Conservation (phyloP, 2,113 vertebrate species). For the Helogale parvula region DNA sequence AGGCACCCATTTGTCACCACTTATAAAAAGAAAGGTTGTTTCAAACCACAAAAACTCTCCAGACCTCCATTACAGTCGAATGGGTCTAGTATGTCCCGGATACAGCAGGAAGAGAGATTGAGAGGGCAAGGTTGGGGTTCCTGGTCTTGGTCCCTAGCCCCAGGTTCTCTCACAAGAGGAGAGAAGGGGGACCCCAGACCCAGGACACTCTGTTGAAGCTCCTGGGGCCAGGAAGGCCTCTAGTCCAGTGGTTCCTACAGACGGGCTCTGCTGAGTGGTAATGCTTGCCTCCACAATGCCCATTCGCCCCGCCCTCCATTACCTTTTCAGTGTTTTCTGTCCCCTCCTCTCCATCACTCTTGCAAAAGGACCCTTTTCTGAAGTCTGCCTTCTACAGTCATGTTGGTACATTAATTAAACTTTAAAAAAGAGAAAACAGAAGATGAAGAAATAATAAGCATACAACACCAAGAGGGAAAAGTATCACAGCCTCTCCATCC, state of each 20-base stretch:
- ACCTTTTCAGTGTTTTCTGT: neutral
- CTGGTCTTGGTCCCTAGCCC: neutral
- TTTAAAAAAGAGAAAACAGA: neutral
- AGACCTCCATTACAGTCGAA: neutral
- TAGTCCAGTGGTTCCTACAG: neutral
- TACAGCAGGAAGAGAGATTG: neutral
- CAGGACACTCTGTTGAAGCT: neutral
- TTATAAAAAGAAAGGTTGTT: neutral
- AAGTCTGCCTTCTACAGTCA: neutral
- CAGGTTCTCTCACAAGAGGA: neutral
- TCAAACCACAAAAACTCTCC: constrained; percentile 25
- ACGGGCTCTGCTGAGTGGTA: neutral
- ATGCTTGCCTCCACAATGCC: neutral
- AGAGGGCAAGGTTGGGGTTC: neutral
- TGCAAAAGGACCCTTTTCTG: neutral
- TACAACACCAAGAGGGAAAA: neutral
- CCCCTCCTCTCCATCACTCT: neutral
- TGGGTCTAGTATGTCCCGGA: neutral
- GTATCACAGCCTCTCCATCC: neutral
- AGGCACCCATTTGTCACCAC: neutral
- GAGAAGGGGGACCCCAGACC: neutral
- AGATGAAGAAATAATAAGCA: neutral
- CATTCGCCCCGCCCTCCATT: too few relatives aligned
- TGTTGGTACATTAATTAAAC: neutral
- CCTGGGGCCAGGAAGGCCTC: neutral